A percentile compares a stretch with the other conserved stretches of the same genome.
These are phyloP conservation scores for Botia kubotai DNA, from an alignment of 2,797 vertebrate species.

Conservation along the genomic window DNA sequence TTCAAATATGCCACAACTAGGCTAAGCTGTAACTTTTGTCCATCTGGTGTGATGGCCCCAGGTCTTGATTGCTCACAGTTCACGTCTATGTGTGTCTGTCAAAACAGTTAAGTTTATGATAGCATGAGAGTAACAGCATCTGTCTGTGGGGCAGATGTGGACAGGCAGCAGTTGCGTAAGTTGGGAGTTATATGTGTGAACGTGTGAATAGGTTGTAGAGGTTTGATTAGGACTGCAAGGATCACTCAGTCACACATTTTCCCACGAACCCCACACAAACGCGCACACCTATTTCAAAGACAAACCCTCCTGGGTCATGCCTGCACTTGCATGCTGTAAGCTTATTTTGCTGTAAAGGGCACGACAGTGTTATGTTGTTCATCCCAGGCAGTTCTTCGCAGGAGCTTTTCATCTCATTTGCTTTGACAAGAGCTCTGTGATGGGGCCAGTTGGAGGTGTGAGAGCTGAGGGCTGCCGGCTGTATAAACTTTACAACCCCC, in stretches of 20 bases:
- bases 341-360: conserved; percentile 31
- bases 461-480: conserved; percentile 57
- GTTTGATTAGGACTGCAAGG: conserved; percentile 13
- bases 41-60: background rate
- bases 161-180: conserved; percentile 32
- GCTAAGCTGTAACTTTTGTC: background rate
- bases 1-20: background rate
- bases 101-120: conserved; percentile 48
- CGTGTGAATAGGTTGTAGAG: conserved; percentile 20
- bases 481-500: conserved; percentile 58
- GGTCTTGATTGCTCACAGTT: conserved; percentile 14
- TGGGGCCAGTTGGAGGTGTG: conserved; percentile 50
- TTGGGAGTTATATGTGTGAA: conserved; percentile 17
- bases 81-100: conserved; percentile 29
- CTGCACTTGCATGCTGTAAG: conserved; percentile 24
- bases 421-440: conserved; percentile 38
- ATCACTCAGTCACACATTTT: conserved; percentile 34
- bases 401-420: conserved; percentile 44
- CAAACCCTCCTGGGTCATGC: conserved; percentile 7
- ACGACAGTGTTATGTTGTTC: conserved; percentile 31
- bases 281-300: conserved; percentile 8
- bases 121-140: conserved; percentile 36
- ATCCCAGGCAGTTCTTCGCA: conserved; percentile 27
- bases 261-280: conserved; percentile 20
- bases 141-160: conserved; percentile 30